Evolutionary conservation across 2,888 invertebrate genomes (phyloP).

Genomic region (Rutpela maculata): DNA sequence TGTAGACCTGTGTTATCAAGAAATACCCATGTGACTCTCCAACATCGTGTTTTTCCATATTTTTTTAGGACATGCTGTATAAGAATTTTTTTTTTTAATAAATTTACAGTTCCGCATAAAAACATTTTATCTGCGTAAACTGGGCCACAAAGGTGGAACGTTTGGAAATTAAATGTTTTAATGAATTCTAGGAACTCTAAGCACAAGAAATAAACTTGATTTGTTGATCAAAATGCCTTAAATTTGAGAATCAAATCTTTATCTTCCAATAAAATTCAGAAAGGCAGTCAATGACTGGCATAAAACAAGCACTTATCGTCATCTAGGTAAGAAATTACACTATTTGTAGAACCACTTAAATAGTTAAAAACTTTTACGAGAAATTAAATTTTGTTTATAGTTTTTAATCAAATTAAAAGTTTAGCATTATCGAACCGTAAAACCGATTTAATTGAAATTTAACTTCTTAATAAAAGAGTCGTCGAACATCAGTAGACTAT

Average conservation of each 20-base stretch:
- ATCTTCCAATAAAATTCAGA: conserved; percentile 20
- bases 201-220: no score
- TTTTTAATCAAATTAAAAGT: conserved; percentile 36
- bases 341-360: conserved; percentile 21
- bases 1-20: no score
- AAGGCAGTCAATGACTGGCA: conserved; percentile 2
- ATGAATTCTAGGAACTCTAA: neutral
- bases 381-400: conserved; percentile 38
- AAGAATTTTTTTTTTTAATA: no score
- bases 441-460: conserved; percentile 33
- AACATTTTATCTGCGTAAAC: no score
- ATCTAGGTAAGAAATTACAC: conserved; percentile 28
- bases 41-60: no score
- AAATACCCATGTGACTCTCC: no score
- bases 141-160: no score
- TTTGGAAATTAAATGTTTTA: neutral
- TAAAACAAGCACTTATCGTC: conserved; percentile 11
- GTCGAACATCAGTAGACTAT: neutral
- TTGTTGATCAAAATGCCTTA: neutral
- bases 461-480: conserved; percentile 28
- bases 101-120: no score
- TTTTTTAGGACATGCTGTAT: no score
- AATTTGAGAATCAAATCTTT: conserved; percentile 10
- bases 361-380: conserved; percentile 24
- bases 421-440: conserved; percentile 32